phyloP scores from a whole-genome alignment of 2,888 invertebrate species.

The Atethmia centrago region DNA sequence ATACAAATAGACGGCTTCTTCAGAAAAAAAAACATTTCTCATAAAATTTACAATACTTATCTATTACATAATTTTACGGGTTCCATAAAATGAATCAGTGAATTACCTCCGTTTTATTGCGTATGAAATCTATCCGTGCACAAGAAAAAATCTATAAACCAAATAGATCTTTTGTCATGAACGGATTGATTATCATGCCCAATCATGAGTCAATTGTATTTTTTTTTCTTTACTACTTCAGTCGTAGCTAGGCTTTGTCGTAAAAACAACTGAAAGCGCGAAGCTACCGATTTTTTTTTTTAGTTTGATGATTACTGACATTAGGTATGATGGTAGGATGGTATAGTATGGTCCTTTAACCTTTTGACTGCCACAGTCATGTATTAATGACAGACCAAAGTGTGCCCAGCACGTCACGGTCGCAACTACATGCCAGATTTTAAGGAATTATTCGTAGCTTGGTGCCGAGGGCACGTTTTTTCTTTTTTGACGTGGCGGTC shows the following conservation, averaged over 20 bases:
- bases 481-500: too few relatives aligned
- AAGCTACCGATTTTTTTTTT: too few relatives aligned
- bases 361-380: too few relatives aligned
- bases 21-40: not conserved
- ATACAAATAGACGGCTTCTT: not conserved
- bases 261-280: not conserved
- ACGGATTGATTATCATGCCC: constrained; percentile 5
- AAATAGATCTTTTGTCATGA: not conserved
- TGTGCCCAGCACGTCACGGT: too few relatives aligned
- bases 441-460: too few relatives aligned
- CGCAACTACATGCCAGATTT: too few relatives aligned
- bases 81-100: not conserved
- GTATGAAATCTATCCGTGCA: not conserved
- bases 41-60: not conserved
- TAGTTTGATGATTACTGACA: too few relatives aligned
- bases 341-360: too few relatives aligned
- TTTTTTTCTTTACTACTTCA: not conserved
- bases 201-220: not conserved
- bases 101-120: not conserved
- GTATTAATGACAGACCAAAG: too few relatives aligned
- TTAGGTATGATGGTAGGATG: too few relatives aligned
- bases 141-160: not conserved
- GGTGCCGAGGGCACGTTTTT: too few relatives aligned
- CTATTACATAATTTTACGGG: not conserved
- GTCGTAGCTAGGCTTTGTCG: not conserved